Percentiles rank a stretch among this genome's conserved stretches.
Conservation (phyloP, 2,888 invertebrate species). For the Fabriciana adippe region DNA sequence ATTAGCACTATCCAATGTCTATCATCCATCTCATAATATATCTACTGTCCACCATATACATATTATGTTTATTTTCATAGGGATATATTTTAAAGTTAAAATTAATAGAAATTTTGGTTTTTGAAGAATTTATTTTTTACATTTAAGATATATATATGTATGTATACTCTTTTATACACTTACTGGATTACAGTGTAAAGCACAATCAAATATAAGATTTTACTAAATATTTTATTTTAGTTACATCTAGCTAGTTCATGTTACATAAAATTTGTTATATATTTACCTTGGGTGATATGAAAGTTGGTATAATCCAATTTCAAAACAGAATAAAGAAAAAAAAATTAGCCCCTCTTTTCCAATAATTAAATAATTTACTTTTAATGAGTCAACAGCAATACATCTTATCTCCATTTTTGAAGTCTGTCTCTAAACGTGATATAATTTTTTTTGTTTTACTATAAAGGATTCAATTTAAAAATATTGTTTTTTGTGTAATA, state of each 20-base stretch:
- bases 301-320: neutral
- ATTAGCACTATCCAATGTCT: too few species aligned
- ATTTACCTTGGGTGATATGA: slow-evolving; percentile 10
- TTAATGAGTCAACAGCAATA: too few species aligned
- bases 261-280: neutral
- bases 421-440: too few species aligned
- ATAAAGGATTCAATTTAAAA: too few species aligned
- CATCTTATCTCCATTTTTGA: too few species aligned
- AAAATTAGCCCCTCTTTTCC: too few species aligned
- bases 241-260: neutral
- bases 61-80: too few species aligned
- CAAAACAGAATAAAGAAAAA: too few species aligned
- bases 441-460: too few species aligned
- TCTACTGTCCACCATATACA: too few species aligned
- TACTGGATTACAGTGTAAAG: slow-evolving; percentile 8
- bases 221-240: slow-evolving; percentile 9
- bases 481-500: neutral
- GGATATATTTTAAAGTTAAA: neutral
- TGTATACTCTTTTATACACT: neutral
- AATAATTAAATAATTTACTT: too few species aligned
- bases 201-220: slow-evolving; percentile 14
- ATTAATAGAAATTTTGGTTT: neutral
- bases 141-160: slow-evolving; percentile 9
- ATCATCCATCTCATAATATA: too few species aligned
- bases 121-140: slow-evolving; percentile 3